A percentile compares a stretch with the other conserved stretches of the same genome.
phyloP scores from a whole-genome alignment of 2,113 vertebrate species.

The Xiphophorus hellerii region DNA sequence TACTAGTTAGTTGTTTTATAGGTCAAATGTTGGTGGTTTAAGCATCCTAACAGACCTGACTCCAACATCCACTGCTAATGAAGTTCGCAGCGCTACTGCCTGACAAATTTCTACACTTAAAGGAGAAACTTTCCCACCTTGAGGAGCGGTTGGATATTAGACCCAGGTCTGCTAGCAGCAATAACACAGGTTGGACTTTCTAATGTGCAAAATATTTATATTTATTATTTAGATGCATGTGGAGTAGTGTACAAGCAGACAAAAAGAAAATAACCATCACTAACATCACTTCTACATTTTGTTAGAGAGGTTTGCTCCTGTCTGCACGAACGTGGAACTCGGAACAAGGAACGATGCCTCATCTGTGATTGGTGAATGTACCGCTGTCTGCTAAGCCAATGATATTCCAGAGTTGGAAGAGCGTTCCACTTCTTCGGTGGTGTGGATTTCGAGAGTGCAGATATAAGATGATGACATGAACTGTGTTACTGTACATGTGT shows the following conservation, averaged over 20 bases:
- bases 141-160: slow-evolving; percentile 24
- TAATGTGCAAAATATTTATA: slow-evolving; percentile 66
- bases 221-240: slow-evolving; percentile 50
- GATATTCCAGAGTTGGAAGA: slow-evolving; percentile 30
- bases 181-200: slow-evolving; percentile 71
- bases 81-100: slow-evolving; percentile 4
- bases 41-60: slow-evolving; percentile 20
- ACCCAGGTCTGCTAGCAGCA: slow-evolving; percentile 69
- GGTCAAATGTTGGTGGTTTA: slow-evolving; percentile 48
- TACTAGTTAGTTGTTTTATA: slow-evolving; percentile 58
- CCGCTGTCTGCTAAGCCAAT: slow-evolving; percentile 53
- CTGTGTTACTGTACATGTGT: slow-evolving; percentile 32
- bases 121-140: background rate
- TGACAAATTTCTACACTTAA: background rate
- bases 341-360: slow-evolving; percentile 47
- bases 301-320: slow-evolving; percentile 10
- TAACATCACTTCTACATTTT: background rate
- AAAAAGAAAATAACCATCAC: background rate
- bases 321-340: slow-evolving; percentile 25
- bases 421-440: slow-evolving; percentile 12
- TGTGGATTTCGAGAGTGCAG: slow-evolving; percentile 29
- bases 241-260: slow-evolving; percentile 29
- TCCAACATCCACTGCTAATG: slow-evolving; percentile 11
- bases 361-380: slow-evolving; percentile 55
- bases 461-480: slow-evolving; percentile 38